Evolutionary conservation across 2,797 vertebrate species (phyloP), one percentile per base, ranked within the genome.

Genomic region (Nothura maculosa): DNA sequence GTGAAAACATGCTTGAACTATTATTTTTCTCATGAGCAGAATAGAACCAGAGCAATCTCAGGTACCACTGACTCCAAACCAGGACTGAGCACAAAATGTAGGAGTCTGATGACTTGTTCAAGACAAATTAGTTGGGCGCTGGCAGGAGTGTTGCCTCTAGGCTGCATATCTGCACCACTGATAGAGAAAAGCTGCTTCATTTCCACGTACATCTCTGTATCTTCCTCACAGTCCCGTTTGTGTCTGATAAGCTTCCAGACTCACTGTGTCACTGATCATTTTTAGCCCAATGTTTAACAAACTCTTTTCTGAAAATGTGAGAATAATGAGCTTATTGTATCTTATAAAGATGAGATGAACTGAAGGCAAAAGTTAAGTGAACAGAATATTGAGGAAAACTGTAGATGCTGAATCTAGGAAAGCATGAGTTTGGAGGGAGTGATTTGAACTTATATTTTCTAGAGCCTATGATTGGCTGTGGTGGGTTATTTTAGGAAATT

Each of bases 111-210:
- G 66, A 32, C 5, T 14, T 47, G 30, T 24, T 78, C 81, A 63
- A 63, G 73, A 66, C 47, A 87, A 89, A 83, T 58, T 78, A 82
- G 22, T 55, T 83, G 62, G 52, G 73, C 20, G 48, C 21, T 48
- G 66, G 58, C 57, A 12, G n/a, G 38, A 83, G 48, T 0, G 0
- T 25, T 81, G 63, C 36, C 63, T 1, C 0, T 43, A 3, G 11
- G 24, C 19, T 87, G 36, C 77, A 72, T 87, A 52, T 77, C 77
- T 81, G 4, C 48, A 57, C 36, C 38, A 36, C 28, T 90, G 84
- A 52, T 20, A 48, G 68, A 66, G 16, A 10, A 66, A 40, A 75
- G 42, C n/a, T 42, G 34, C 54, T 58, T 9, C 1, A 38, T 90
- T 91, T 82, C 61, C 6, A 22, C 77, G 21, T 12, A 73, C 42